phyloP scores from a whole-genome alignment of 2,888 invertebrate species.

The Notodonta dromedarius region DNA sequence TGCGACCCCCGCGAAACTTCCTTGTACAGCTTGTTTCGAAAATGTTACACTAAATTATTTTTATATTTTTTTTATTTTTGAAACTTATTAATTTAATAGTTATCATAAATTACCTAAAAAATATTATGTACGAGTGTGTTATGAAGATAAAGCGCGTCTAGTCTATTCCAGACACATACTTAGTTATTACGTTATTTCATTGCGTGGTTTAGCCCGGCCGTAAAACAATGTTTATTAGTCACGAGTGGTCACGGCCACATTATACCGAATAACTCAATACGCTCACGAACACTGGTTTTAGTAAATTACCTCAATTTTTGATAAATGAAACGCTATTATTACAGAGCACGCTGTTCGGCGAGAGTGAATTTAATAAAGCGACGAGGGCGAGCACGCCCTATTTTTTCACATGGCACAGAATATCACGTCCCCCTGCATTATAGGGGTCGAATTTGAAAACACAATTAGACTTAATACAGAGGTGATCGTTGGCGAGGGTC shows the following conservation, averaged over 20 bases:
- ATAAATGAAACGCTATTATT: conserved; percentile 45
- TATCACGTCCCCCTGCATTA: conserved; percentile 68
- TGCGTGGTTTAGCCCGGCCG: conserved; percentile 59
- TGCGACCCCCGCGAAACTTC: conserved; percentile 2
- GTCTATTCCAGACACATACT: conserved; percentile 43
- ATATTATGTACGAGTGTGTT: conserved; percentile 26
- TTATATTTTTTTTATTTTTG: neutral
- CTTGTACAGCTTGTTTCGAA: conserved; percentile 17
- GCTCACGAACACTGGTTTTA: conserved; percentile 52
- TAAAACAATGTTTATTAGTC: conserved; percentile 68
- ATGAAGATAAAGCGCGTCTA: conserved; percentile 45
- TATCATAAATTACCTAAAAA: too few relatives aligned
- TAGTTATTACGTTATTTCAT: conserved; percentile 57
- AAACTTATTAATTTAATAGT: too few relatives aligned
- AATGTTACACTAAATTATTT: neutral
- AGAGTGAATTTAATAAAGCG: conserved; percentile 74
- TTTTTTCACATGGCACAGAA: conserved; percentile 75
- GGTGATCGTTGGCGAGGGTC: conserved; percentile 83
- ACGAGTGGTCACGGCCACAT: conserved; percentile 61
- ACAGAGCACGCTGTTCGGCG: conserved; percentile 54
- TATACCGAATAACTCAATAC: conserved; percentile 56
- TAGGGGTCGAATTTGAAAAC: conserved; percentile 83
- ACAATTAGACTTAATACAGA: conserved; percentile 85
- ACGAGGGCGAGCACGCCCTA: conserved; percentile 69
- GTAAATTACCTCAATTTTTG: conserved; percentile 39